Percentiles rank a stretch among this genome's conserved stretches.
Evolutionary conservation across 2,888 invertebrate species (phyloP).

Genomic region (Endotricha flammealis): DNA sequence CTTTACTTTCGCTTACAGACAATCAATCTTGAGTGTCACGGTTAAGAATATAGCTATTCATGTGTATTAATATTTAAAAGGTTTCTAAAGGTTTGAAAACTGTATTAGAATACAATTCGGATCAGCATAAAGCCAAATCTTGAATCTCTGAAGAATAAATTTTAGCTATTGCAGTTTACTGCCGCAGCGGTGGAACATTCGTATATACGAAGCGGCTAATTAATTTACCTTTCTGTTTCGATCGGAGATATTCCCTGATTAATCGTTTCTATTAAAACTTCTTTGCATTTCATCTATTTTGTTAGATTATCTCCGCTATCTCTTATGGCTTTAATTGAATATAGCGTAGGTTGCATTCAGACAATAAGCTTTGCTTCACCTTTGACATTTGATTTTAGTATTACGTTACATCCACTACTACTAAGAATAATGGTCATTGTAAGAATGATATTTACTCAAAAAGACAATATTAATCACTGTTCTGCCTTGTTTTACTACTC

Average conservation of each 20-base stretch:
- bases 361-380: background rate
- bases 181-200: too few species aligned
- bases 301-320: slow-evolving; percentile 31
- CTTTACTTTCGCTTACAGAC: slow-evolving; percentile 55
- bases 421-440: too few species aligned
- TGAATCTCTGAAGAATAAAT: too few species aligned
- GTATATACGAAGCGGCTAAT: background rate
- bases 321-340: slow-evolving; percentile 37
- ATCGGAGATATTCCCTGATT: slow-evolving; percentile 14
- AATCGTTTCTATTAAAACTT: slow-evolving; percentile 30
- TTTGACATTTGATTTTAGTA: background rate
- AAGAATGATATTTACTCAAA: too few species aligned
- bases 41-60: slow-evolving; percentile 35
- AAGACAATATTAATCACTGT: too few species aligned
- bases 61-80: too few species aligned
- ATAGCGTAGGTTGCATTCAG: slow-evolving; percentile 24
- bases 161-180: too few species aligned
- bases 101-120: too few species aligned
- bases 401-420: too few species aligned
- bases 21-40: slow-evolving; percentile 54
- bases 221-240: slow-evolving; percentile 1
- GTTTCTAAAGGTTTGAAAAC: too few species aligned
- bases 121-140: too few species aligned
- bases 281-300: slow-evolving; percentile 30
- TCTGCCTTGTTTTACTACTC: too few species aligned